phyloP scores from a whole-genome alignment of 2,113 vertebrate genomes.

The Albula glossodonta region DNA sequence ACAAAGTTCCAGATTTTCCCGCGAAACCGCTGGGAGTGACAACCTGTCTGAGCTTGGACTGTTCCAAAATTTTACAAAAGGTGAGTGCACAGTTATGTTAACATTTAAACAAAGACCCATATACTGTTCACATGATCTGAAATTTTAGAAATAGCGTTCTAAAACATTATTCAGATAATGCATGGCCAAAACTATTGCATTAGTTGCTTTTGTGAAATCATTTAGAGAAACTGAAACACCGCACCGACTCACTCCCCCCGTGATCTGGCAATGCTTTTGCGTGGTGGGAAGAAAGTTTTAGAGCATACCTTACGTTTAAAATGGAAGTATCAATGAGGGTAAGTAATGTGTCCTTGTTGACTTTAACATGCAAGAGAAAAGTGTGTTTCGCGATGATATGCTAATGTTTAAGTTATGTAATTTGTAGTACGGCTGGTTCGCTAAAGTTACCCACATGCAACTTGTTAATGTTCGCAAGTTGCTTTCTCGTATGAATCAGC shows the following conservation, averaged over 20 bases:
- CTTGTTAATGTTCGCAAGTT: not conserved
- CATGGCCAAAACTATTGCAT: not conserved
- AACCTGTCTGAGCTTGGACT: not conserved
- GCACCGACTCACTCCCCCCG: not conserved
- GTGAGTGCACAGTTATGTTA: not conserved
- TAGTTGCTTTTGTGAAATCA: not conserved
- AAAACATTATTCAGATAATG: not conserved
- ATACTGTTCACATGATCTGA: too few species aligned
- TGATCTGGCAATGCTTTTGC: not conserved
- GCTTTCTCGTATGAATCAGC: not conserved
- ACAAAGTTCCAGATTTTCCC: not conserved
- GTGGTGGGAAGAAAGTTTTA: not conserved
- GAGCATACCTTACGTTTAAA: not conserved
- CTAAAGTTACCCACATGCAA: not conserved
- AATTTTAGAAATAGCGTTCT: not conserved
- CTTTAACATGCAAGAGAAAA: not conserved
- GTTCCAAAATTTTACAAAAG: not conserved
- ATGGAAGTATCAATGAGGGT: conserved; percentile 12
- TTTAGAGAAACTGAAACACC: not conserved
- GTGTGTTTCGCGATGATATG: not conserved
- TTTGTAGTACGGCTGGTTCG: not conserved
- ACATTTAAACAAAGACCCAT: not conserved
- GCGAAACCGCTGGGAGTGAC: not conserved
- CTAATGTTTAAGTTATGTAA: not conserved
- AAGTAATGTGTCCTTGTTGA: not conserved